These are phyloP conservation scores for Microvelia longipes DNA, from an alignment of 1,140 invertebrate genomes.

Conservation along the genomic window DNA sequence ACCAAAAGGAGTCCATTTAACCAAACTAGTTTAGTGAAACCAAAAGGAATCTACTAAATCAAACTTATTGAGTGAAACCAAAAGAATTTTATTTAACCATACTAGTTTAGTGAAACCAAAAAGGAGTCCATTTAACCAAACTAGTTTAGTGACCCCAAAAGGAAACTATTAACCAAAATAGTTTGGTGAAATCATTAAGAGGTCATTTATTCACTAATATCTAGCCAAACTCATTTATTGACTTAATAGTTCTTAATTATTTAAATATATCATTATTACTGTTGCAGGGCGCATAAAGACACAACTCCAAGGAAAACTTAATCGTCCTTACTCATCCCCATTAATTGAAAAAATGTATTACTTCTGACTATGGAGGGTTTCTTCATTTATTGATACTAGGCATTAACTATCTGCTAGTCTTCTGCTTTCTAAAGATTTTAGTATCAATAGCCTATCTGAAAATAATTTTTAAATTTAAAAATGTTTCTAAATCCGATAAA, in stretches of 20 bases:
- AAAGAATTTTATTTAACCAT: neutral
- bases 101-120: neutral
- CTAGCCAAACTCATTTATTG: neutral
- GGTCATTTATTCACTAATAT: neutral
- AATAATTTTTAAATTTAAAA: no score
- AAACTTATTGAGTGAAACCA: no score
- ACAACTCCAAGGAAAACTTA: neutral
- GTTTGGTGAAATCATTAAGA: neutral
- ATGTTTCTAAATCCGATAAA: no score
- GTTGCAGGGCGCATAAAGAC: constrained; percentile 1
- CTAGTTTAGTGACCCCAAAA: neutral
- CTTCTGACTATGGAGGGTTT: no score
- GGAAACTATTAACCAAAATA: no score
- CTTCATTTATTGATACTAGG: no score
- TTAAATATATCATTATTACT: neutral
- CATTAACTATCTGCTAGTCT: no score
- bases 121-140: neutral
- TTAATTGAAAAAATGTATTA: neutral
- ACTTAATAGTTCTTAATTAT: neutral
- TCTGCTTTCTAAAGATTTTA: no score
- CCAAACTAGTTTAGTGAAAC: neutral
- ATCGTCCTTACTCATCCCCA: neutral
- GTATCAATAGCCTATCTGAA: no score
- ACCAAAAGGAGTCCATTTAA: neutral
- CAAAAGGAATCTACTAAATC: no score